These are phyloP conservation scores for Eurytemora carolleeae DNA, from an alignment of 1,140 invertebrate species.

Conservation along the genomic window DNA sequence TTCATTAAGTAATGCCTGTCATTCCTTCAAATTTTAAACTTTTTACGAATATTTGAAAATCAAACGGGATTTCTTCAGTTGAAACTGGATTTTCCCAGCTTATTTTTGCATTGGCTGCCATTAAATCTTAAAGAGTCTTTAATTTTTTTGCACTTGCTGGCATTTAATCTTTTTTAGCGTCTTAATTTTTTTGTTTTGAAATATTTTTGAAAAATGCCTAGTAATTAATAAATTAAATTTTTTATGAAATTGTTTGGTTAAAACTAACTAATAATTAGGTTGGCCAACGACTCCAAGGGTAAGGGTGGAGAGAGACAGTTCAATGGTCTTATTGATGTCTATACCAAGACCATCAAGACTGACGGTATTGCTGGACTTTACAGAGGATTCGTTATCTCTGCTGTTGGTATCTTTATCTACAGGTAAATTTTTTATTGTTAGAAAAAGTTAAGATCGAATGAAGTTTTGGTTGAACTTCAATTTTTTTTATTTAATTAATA, in stretches of 20 bases:
- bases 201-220: neutral
- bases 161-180: conserved; percentile 4
- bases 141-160: neutral
- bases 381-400: conserved; percentile 78
- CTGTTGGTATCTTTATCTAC: conserved; percentile 72
- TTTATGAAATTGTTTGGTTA: neutral
- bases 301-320: conserved; percentile 55
- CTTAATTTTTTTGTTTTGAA: neutral
- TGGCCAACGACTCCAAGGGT: conserved; percentile 66
- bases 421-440: no score
- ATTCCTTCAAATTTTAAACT: no score
- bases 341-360: conserved; percentile 62
- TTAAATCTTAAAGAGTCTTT: no score
- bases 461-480: no score
- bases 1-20: no score
- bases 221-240: neutral
- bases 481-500: no score
- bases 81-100: no score
- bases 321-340: conserved; percentile 62
- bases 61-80: no score
- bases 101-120: no score
- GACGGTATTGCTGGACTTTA: conserved; percentile 71
- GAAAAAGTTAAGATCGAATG: no score
- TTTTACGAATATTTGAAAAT: no score
- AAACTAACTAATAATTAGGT: conserved; percentile 27